Percentiles rank a stretch among this genome's conserved stretches.
Evolutionary conservation across 2,797 vertebrate genomes (phyloP).

Genomic region (Phalloptychus januarius): DNA sequence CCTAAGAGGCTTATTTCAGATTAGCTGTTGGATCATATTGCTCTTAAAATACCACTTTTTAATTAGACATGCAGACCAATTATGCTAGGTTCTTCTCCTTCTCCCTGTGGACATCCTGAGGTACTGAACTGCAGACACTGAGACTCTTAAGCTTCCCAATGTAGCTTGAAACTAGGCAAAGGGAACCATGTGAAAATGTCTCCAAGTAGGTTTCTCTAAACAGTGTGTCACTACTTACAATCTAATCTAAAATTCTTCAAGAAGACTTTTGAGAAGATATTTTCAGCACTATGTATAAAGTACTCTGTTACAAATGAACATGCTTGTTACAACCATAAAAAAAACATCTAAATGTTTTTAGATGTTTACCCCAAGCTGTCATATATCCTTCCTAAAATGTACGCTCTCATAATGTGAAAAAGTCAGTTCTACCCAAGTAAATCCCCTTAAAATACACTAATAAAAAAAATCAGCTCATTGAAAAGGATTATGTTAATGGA

Average conservation of each 20-base stretch:
- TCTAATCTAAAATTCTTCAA: not conserved
- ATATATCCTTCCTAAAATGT: not conserved
- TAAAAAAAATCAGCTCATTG: constrained; percentile 22
- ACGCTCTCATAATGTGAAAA: not conserved
- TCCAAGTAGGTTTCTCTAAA: not conserved
- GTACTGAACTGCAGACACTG: constrained; percentile 49
- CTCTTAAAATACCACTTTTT: constrained; percentile 67
- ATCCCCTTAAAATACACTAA: constrained; percentile 30
- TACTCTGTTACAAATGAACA: not conserved
- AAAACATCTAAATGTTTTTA: not conserved
- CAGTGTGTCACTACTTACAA: not conserved
- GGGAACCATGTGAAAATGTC: not conserved
- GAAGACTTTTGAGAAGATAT: not conserved
- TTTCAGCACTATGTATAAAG: not conserved
- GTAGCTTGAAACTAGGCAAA: constrained; percentile 13
- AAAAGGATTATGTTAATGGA: constrained; percentile 35
- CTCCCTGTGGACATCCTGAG: constrained; percentile 50
- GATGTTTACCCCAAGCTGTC: not conserved
- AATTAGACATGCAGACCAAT: constrained; percentile 68
- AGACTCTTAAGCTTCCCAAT: not conserved
- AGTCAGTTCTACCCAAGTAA: not conserved
- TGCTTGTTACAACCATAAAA: not conserved
- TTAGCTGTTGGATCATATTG: constrained; percentile 66
- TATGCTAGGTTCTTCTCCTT: constrained; percentile 52
- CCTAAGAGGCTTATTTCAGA: constrained; percentile 71